Evolutionary conservation across 2,888 invertebrate genomes (phyloP), one percentile per base, ranked within the genome.

Genomic region (Sabellastarte sp.): DNA sequence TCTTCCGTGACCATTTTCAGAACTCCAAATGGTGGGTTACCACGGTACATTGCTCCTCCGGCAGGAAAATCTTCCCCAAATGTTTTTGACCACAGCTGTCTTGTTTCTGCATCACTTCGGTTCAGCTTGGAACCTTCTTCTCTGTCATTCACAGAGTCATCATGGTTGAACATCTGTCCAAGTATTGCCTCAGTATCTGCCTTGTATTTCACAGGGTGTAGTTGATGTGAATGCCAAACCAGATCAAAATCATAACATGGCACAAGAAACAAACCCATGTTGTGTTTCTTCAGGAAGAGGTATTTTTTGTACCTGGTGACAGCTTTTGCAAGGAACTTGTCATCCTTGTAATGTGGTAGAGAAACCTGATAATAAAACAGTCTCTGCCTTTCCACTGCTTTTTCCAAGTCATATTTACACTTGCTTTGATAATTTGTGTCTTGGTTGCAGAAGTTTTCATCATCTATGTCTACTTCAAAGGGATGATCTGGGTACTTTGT

Each of bases 221-320:
- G 81, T 76, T 85, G 85, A 74, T 86, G 86, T 1, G 85, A 76
- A 70, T 86, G 86, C 86, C 86, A 86, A 2, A 85, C 77, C 32
- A 86, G 73, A 70, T 86, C 86, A 67, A 85, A 85, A 71, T 86
- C 86, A 68, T 86, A 86, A 72, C 85, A 86, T 1, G 86, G 86
- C 26, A 86, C 85, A 33, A 86, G 74, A 70, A 85, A 85, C 63
- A 81, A 77, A 33, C 77, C 79, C 2, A 83, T 79, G 72, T 86
- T 83, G 50, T 80, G 80, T 63, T 81, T 78, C 72, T 85, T 86
- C 60, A 86, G 71, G 65, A 79, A 78, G 28, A 86, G 71, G 70
- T 84, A 84, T 72, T 81, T 81, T 69, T 80, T 77, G 71, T 86
- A 85, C 4, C 83, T 77, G 28, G 76, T 73, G 53, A 85, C 75